Percentiles rank a stretch among this genome's conserved stretches.
These are phyloP conservation scores for Rhamphomyia laevipes DNA, from an alignment of 2,888 invertebrate species.

Conservation along the genomic window DNA sequence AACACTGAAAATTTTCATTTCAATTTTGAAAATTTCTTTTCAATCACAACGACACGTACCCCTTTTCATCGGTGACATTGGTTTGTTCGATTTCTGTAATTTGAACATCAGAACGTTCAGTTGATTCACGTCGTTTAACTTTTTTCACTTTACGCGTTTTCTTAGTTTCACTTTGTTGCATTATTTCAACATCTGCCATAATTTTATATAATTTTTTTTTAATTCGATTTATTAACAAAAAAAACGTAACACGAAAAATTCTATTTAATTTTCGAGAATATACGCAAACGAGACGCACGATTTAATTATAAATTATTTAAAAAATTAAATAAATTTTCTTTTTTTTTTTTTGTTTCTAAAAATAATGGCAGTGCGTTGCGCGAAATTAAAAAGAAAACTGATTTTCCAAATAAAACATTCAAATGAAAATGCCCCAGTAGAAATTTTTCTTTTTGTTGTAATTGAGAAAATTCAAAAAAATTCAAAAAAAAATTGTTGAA, in stretches of 20 bases:
- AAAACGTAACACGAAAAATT: background rate
- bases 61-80: slow-evolving; percentile 55
- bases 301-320: background rate
- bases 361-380: background rate
- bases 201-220: slow-evolving; percentile 20
- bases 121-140: slow-evolving; percentile 69
- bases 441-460: slow-evolving; percentile 2
- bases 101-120: slow-evolving; percentile 64
- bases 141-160: slow-evolving; percentile 88
- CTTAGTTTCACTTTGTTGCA: slow-evolving; percentile 72
- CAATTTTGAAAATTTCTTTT: too few relatives aligned
- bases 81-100: slow-evolving; percentile 67
- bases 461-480: slow-evolving; percentile 3
- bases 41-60: slow-evolving; percentile 65
- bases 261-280: too few relatives aligned
- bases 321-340: background rate
- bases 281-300: too few relatives aligned
- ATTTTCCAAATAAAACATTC: too few relatives aligned
- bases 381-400: too few relatives aligned
- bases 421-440: too few relatives aligned
- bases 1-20: too few relatives aligned
- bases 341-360: slow-evolving; percentile 2
- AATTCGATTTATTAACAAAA: background rate
- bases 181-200: slow-evolving; percentile 89
- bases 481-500: background rate